Percentiles rank a stretch among this genome's conserved stretches.
These are phyloP conservation scores for Cricetomys ansorgei DNA, from an alignment of 2,113 vertebrate species.

Conservation along the genomic window DNA sequence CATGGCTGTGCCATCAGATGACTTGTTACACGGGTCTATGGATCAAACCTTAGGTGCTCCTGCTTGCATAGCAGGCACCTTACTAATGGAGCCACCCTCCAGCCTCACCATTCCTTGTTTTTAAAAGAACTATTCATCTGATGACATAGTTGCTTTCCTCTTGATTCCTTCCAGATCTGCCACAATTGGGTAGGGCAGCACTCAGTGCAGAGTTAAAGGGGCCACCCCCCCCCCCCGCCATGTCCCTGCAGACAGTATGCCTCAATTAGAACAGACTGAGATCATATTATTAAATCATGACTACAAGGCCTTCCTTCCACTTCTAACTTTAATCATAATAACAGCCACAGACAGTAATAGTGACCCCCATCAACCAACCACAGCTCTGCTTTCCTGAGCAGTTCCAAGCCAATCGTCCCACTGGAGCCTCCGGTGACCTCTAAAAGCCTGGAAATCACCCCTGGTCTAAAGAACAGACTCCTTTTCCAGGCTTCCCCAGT, in stretches of 20 bases:
- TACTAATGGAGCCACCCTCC: too few species aligned
- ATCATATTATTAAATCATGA: not conserved
- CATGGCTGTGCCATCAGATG: not conserved
- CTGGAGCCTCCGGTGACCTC: not conserved
- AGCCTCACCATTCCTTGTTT: not conserved
- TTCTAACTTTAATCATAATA: not conserved
- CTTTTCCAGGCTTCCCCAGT: constrained; percentile 85
- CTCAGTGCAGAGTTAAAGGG: not conserved
- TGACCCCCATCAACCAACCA: not conserved
- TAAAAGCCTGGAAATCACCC: not conserved
- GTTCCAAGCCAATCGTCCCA: not conserved
- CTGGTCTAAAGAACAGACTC: constrained; percentile 65
- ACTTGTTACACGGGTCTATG: not conserved
- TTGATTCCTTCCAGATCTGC: not conserved
- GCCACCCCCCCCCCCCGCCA: not conserved
- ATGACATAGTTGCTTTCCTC: not conserved
- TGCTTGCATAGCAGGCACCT: not conserved
- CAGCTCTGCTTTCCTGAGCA: not conserved
- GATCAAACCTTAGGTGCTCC: not conserved
- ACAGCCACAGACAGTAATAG: not conserved
- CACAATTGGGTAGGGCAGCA: not conserved
- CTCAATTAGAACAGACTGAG: not conserved
- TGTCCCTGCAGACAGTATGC: not conserved
- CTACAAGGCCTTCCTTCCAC: not conserved
- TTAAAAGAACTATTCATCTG: not conserved